Evolutionary conservation across 1,140 invertebrate species (phyloP).

Genomic region (Gyrodactylus bullatarudis): DNA sequence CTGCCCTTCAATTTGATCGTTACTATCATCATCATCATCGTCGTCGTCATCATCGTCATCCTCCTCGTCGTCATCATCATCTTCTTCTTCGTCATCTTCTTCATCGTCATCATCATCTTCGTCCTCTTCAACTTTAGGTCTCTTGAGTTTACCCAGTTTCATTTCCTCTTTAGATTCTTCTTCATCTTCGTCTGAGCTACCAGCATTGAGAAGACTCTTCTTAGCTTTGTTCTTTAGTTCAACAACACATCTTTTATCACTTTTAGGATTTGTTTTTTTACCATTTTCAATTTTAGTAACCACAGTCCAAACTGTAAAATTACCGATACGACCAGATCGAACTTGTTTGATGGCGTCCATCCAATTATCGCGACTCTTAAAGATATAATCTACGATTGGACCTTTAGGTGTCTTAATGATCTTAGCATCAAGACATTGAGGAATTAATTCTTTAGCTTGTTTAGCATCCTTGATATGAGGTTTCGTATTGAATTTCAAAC

Average conservation of each 20-base stretch:
- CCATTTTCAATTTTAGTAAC: background rate
- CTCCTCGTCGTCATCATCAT: conserved; percentile 7
- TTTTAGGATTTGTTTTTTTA: background rate
- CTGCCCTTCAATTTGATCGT: conserved; percentile 7
- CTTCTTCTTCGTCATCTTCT: background rate
- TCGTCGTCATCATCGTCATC: conserved; percentile 9
- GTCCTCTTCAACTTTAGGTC: no score
- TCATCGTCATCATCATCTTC: background rate
- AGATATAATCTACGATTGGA: background rate
- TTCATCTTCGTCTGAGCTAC: background rate
- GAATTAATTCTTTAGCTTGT: background rate
- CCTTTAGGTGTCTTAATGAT: background rate
- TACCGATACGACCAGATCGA: background rate
- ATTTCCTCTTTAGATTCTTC: background rate
- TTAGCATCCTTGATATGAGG: background rate
- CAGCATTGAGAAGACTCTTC: no score
- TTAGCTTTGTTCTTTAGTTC: background rate
- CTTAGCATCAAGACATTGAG: background rate
- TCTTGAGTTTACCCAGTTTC: no score
- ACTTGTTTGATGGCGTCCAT: background rate
- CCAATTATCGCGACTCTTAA: background rate
- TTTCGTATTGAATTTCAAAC: background rate
- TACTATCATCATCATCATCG: conserved; percentile 8
- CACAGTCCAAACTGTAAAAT: background rate
- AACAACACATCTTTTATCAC: background rate